Conservation (phyloP, 2,797 vertebrate species). For the Yasuhikotakia modesta region DNA sequence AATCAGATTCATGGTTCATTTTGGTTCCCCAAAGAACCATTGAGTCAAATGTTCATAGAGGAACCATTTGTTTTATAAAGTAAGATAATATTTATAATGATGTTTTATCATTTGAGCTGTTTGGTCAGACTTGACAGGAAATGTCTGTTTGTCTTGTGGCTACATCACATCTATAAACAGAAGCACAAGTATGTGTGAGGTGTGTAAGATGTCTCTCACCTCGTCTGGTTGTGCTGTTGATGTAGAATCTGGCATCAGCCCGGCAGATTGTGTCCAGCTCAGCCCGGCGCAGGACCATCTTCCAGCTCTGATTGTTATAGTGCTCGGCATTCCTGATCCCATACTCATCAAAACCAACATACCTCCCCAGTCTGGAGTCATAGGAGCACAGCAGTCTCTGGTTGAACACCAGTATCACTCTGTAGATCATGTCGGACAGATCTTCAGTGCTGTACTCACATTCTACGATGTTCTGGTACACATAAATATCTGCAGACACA, state of each 20-base stretch:
- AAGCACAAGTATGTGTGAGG: too few relatives aligned
- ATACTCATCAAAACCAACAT: background rate
- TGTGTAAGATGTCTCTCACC: too few relatives aligned
- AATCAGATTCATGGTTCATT: background rate
- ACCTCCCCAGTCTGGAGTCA: constrained; percentile 3
- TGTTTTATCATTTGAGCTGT: too few relatives aligned
- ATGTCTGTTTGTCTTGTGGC: too few relatives aligned
- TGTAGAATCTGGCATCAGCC: background rate
- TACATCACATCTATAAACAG: too few relatives aligned
- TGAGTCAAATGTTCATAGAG: too few relatives aligned
- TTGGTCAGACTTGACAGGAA: too few relatives aligned
- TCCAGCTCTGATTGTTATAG: constrained; percentile 26
- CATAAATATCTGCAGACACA: constrained; percentile 15
- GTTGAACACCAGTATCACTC: constrained; percentile 17
- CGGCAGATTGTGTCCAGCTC: background rate
- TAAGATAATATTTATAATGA: too few relatives aligned
- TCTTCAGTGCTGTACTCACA: constrained; percentile 25
- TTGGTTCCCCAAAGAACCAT: too few relatives aligned
- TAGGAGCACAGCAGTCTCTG: constrained; percentile 17
- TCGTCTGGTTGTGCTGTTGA: background rate
- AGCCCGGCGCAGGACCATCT: constrained; percentile 4
- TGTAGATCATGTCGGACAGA: constrained; percentile 16
- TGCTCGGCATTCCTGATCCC: background rate
- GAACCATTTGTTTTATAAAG: too few relatives aligned
- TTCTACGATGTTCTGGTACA: constrained; percentile 5